Conservation (phyloP, 2,888 invertebrate genomes). For the Sarcophaga caerulescens region DNA sequence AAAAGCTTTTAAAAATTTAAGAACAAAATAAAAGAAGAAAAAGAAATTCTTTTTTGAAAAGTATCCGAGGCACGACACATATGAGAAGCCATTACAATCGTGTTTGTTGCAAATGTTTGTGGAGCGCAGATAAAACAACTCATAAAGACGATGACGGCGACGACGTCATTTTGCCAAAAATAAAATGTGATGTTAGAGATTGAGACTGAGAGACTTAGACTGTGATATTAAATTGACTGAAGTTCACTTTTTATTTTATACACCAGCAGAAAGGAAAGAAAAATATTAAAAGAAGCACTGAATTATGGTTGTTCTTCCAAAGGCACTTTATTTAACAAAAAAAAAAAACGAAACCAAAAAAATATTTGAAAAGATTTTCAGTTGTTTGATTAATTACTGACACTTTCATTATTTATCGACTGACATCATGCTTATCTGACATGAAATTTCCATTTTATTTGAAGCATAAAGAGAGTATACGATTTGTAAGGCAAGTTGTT, state of each 20-base stretch:
- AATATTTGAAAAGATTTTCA: not conserved
- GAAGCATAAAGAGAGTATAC: no score
- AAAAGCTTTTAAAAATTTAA: not conserved
- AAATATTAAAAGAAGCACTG: no score
- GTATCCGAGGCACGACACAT: not conserved
- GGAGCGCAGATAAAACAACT: not conserved
- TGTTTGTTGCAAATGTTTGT: not conserved
- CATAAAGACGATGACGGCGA: not conserved
- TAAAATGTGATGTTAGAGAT: slow-evolving; percentile 51
- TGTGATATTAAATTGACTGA: not conserved
- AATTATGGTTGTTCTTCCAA: no score
- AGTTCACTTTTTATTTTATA: not conserved
- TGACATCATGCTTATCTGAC: not conserved
- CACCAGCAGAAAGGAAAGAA: not conserved
- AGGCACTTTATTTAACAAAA: no score
- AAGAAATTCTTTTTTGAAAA: not conserved
- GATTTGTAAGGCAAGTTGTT: no score
- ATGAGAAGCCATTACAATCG: not conserved
- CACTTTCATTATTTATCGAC: not conserved
- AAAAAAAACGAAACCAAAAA: no score
- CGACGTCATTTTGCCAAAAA: slow-evolving; percentile 56
- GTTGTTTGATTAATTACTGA: not conserved
- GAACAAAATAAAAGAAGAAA: not conserved
- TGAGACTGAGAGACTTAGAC: not conserved
- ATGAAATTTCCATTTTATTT: no score